These are phyloP conservation scores for Athalia circularis DNA, from an alignment of 2,888 invertebrate species.

Conservation along the genomic window DNA sequence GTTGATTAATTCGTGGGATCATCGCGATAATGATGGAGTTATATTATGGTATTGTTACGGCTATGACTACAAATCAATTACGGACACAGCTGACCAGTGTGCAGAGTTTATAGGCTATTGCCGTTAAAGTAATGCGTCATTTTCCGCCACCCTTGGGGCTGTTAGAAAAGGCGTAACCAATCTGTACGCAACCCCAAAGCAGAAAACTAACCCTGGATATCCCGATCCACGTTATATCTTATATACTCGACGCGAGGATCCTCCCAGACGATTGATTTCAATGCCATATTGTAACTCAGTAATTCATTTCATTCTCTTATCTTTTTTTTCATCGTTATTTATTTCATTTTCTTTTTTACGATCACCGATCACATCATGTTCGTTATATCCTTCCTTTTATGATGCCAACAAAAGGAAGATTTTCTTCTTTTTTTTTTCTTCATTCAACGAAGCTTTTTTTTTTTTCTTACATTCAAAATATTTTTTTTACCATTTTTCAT, in stretches of 20 bases:
- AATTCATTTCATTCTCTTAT: background rate
- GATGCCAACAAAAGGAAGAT: too few species aligned
- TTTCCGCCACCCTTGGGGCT: slow-evolving; percentile 58
- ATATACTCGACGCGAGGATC: background rate
- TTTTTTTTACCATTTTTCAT: too few species aligned
- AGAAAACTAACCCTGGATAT: slow-evolving; percentile 18
- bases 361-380: too few species aligned
- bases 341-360: too few species aligned
- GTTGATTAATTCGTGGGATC: too few species aligned
- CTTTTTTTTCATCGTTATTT: background rate
- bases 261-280: background rate
- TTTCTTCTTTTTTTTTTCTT: too few species aligned
- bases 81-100: background rate
- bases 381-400: too few species aligned
- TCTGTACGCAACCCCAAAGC: slow-evolving; percentile 50
- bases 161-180: slow-evolving; percentile 63
- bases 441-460: too few species aligned
- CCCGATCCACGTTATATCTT: slow-evolving; percentile 1
- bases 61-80: slow-evolving; percentile 12
- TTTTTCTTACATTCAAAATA: too few species aligned
- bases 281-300: background rate
- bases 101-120: slow-evolving; percentile 4
- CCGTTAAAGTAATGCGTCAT: slow-evolving; percentile 32
- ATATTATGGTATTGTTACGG: background rate
- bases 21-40: too few species aligned